Conservation (phyloP, 2,113 vertebrate species). For the Tragulus kanchil region DNA sequence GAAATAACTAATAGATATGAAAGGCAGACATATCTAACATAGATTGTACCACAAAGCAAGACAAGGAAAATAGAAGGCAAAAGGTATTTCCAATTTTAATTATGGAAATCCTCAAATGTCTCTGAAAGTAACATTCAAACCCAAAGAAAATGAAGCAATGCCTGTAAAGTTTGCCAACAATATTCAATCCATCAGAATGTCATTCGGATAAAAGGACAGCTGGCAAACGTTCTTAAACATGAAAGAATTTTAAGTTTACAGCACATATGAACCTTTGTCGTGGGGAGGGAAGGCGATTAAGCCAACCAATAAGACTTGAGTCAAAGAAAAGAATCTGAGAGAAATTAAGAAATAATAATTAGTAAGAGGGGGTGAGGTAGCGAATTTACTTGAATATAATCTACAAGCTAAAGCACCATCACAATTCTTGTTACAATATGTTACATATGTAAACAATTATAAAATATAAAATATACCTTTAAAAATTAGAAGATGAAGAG, state of each 20-base stretch:
- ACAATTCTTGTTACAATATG: neutral
- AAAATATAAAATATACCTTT: neutral
- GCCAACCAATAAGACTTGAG: neutral
- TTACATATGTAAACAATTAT: neutral
- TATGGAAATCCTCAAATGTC: neutral
- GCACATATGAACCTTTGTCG: neutral
- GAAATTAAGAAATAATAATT: neutral
- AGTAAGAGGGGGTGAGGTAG: neutral
- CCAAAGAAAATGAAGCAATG: neutral
- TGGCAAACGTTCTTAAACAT: constrained; percentile 8
- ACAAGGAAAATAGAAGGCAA: neutral
- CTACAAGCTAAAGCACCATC: neutral
- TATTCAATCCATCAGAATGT: neutral
- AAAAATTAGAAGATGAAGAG: neutral
- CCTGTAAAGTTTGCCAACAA: neutral
- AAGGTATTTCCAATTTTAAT: neutral
- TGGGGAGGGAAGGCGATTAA: neutral
- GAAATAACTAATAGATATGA: neutral
- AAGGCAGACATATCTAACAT: neutral
- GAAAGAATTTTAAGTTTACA: neutral
- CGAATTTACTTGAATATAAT: neutral
- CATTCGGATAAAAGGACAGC: neutral
- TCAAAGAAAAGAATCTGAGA: neutral
- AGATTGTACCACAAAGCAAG: neutral
- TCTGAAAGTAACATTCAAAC: neutral